A percentile compares a stretch with the other conserved stretches of the same genome.
Evolutionary conservation across 2,113 vertebrate genomes (phyloP).

Genomic region (Cercopithecus mona): DNA sequence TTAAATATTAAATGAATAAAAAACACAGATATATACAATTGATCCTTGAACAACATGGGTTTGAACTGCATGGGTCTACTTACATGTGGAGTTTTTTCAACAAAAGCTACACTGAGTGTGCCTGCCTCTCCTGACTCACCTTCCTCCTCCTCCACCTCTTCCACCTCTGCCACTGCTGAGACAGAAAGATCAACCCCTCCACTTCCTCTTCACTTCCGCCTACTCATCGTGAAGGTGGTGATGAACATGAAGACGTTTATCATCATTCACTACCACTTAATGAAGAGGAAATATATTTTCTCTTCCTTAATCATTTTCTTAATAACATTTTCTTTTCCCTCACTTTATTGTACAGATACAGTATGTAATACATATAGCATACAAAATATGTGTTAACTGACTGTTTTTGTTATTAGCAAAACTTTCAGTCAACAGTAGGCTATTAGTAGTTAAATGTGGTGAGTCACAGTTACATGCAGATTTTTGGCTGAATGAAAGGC

Average conservation of each 20-base stretch:
- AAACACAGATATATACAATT: neutral
- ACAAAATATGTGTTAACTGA: neutral
- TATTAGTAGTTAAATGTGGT: neutral
- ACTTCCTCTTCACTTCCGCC: neutral
- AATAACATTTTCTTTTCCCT: neutral
- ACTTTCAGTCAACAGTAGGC: neutral
- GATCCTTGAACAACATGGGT: neutral
- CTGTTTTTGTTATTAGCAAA: neutral
- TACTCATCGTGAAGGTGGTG: neutral
- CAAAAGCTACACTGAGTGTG: neutral
- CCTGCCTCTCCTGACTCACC: neutral
- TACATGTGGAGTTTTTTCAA: neutral
- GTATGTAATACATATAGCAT: neutral
- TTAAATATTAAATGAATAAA: neutral
- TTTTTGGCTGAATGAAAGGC: neutral
- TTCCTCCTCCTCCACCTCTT: neutral
- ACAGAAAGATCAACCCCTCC: neutral
- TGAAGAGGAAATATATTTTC: neutral
- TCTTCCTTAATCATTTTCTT: neutral
- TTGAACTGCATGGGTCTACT: neutral
- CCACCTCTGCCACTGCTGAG: neutral
- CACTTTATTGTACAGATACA: neutral
- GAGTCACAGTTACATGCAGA: neutral
- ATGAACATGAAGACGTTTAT: neutral
- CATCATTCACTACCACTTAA: neutral